Conservation (phyloP, 2,113 vertebrate genomes). For the Balaeniceps rex region DNA sequence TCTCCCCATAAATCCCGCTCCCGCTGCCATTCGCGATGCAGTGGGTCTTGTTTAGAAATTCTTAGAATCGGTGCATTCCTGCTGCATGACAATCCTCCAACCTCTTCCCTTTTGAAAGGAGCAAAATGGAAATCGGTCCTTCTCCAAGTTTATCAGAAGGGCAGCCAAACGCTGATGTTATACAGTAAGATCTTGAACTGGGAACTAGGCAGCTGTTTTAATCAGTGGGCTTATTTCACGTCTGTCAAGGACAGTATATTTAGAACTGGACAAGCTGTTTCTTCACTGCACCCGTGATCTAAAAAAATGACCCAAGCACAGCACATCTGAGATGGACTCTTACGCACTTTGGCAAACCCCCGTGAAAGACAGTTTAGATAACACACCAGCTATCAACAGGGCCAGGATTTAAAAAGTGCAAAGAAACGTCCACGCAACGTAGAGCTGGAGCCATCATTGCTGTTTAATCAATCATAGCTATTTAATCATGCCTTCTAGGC, state of each 20-base stretch:
- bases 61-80: slow-evolving; percentile 53
- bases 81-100: slow-evolving; percentile 51
- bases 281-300: slow-evolving; percentile 1
- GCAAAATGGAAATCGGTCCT: slow-evolving; percentile 58
- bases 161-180: slow-evolving; percentile 85
- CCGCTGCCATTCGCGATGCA: slow-evolving; percentile 21
- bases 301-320: slow-evolving; percentile 13
- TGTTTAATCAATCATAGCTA: not conserved
- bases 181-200: slow-evolving; percentile 69
- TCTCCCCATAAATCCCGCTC: slow-evolving; percentile 26
- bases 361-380: not conserved
- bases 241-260: slow-evolving; percentile 51
- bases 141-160: slow-evolving; percentile 82
- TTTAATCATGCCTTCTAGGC: not conserved
- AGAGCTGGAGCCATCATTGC: not conserved
- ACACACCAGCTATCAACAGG: not conserved
- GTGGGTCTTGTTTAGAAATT: slow-evolving; percentile 47
- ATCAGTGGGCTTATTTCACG: slow-evolving; percentile 36
- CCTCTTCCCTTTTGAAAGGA: slow-evolving; percentile 60
- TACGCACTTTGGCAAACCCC: not conserved
- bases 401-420: not conserved
- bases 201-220: slow-evolving; percentile 44
- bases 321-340: not conserved
- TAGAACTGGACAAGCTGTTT: slow-evolving; percentile 45
- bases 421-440: not conserved